Base-by-base conservation (phyloP, 2,888 invertebrate genomes). In the Odontomyia ornata region DNA sequence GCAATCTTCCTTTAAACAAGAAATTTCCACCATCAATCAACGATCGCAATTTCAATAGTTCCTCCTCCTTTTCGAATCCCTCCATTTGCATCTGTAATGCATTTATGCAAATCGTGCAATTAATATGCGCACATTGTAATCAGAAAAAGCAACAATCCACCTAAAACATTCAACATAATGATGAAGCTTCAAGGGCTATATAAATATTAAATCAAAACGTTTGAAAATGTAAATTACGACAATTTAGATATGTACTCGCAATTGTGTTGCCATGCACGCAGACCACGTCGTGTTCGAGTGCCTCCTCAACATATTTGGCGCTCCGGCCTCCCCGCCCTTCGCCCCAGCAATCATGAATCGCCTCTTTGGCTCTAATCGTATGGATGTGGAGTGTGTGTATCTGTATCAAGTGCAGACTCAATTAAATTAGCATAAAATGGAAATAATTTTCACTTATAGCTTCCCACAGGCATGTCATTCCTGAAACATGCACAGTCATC, bases 381-480 rank as follows among this genome's bases (percentile, higher is more conserved):
- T 52, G 52, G 52, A 52, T 52, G 15, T n/a, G 15, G 52, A 52
- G 15, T 13, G 52, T n/a, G 43, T n/a, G 47, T 69, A 47, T 46
- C 69, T 69, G 69, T 69, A 69, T 69, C 77, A 77, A 72, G 77
- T 65, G 62, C 75, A 52, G 67, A 75, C 77, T 67, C 75, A 75
- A 77, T 77, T 75, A 75, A 77, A 77, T 77, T 77, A 77, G 77
- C 77, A 77, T 77, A 77, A 77, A 77, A 77, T 75, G 67, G 75
- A 77, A 77, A 77, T 77, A 77, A 77, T 77, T 77, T 77, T 75
- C 77, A 62, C 67, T 73, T 73, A 57, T 57, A 18, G 73, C 73
- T 73, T 73, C 73, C 73, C 73, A 73, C 57, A 36, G 60, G 57
- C 73, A 60, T 43, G 73, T 73, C 73, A 36, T 57, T 57, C 47